These are phyloP conservation scores for Eupleurogrammus muticus DNA, from an alignment of 2,797 vertebrate species.

Conservation along the genomic window DNA sequence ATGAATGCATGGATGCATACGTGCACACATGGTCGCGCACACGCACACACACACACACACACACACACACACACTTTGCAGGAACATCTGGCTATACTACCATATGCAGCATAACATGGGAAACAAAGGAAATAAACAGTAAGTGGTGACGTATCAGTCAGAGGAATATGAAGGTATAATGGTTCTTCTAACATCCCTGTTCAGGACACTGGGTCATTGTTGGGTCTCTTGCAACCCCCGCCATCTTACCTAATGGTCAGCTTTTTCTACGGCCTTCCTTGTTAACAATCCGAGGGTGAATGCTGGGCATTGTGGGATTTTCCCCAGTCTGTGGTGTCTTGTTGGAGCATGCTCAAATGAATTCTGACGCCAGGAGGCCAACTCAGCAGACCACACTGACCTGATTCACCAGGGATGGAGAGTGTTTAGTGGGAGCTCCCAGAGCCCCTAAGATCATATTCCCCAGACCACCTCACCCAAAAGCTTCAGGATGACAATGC, in stretches of 20 bases:
- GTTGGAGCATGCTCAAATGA: constrained; percentile 69
- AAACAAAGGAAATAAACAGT: constrained; percentile 28
- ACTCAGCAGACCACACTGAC: constrained; percentile 79
- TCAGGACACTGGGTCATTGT: constrained; percentile 70
- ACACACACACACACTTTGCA: constrained; percentile 12
- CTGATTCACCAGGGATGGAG: constrained; percentile 68
- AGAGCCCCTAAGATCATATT: constrained; percentile 38
- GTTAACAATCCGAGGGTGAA: constrained; percentile 76
- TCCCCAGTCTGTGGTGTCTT: constrained; percentile 72
- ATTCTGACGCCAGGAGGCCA: constrained; percentile 75
- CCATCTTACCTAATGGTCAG: constrained; percentile 61
- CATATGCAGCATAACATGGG: constrained; percentile 28
- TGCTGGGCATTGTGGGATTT: constrained; percentile 80
- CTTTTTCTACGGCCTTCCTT: constrained; percentile 60
- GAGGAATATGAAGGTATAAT: constrained; percentile 43
- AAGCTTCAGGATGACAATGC: constrained; percentile 41
- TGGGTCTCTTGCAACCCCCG: constrained; percentile 45
- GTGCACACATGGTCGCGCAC: constrained; percentile 38
- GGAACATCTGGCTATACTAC: constrained; percentile 51
- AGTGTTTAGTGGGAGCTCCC: constrained; percentile 48
- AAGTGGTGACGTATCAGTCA: constrained; percentile 27
- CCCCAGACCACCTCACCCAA: constrained; percentile 45
- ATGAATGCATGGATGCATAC: constrained; percentile 67
- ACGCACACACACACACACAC: constrained; percentile 2
- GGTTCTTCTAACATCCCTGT: constrained; percentile 32